These are phyloP conservation scores for Laticauda laticaudata DNA, from an alignment of 2,113 vertebrate genomes.

Conservation along the genomic window DNA sequence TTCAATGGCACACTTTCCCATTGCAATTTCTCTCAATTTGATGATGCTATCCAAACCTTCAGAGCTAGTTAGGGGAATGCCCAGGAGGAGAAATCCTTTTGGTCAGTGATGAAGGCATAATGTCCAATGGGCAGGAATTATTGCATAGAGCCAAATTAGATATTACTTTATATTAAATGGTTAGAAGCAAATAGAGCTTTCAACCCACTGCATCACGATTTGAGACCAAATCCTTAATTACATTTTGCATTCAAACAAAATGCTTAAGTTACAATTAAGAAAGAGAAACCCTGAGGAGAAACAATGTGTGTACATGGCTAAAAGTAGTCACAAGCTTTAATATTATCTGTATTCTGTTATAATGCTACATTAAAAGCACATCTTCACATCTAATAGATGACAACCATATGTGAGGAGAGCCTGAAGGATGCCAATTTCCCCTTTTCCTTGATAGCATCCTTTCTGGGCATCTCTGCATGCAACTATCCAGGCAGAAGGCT, in stretches of 20 bases:
- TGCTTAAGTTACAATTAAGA: background rate
- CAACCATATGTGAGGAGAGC: background rate
- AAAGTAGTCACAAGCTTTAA: background rate
- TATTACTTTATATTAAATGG: background rate
- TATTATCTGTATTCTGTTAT: background rate
- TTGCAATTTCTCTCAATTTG: background rate
- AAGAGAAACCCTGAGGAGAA: background rate
- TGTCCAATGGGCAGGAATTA: background rate
- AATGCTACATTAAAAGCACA: background rate
- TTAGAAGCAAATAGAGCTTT: background rate
- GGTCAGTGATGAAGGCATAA: background rate
- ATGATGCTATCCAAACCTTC: background rate
- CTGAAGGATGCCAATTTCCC: background rate
- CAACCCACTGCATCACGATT: background rate
- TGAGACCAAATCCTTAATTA: background rate
- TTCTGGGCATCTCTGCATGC: background rate
- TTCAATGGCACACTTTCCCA: background rate
- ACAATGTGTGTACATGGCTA: background rate
- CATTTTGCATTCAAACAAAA: background rate
- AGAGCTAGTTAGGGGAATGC: background rate
- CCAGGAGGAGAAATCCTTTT: background rate
- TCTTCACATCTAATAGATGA: background rate
- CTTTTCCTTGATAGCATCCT: background rate
- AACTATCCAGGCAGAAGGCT: background rate
- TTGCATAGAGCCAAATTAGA: background rate